These are phyloP conservation scores for Mythimna lalbum DNA, from an alignment of 2,888 invertebrate genomes.

Conservation along the genomic window DNA sequence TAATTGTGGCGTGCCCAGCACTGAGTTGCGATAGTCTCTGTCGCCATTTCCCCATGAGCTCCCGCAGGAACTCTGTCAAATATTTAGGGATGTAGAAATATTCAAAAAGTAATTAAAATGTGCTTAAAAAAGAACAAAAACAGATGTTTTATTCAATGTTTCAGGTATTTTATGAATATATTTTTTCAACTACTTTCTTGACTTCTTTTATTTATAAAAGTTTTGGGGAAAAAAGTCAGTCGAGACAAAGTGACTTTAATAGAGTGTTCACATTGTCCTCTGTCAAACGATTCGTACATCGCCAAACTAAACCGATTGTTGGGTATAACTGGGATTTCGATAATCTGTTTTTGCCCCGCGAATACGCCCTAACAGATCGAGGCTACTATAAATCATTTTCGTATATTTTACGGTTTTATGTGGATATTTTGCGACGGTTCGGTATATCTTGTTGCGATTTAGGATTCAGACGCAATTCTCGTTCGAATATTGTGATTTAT, in stretches of 20 bases:
- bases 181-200: background rate
- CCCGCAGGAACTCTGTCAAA: too few relatives aligned
- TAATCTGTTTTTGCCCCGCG: slow-evolving; percentile 86
- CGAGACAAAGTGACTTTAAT: slow-evolving; percentile 26
- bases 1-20: too few relatives aligned
- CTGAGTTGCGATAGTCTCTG: too few relatives aligned
- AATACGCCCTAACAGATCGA: slow-evolving; percentile 84
- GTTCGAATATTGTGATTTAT: slow-evolving; percentile 74
- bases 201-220: background rate
- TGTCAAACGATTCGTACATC: slow-evolving; percentile 67
- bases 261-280: slow-evolving; percentile 23
- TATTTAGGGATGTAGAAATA: too few relatives aligned
- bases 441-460: slow-evolving; percentile 85
- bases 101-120: too few relatives aligned
- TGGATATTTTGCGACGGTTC: slow-evolving; percentile 78
- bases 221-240: background rate
- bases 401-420: slow-evolving; percentile 86
- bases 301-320: slow-evolving; percentile 78
- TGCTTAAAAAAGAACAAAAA: too few relatives aligned
- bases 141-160: too few relatives aligned
- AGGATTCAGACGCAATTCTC: slow-evolving; percentile 72
- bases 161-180: background rate
- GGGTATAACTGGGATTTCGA: slow-evolving; percentile 83
- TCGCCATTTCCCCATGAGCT: too few relatives aligned
- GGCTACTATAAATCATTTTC: slow-evolving; percentile 86